phyloP scores from a whole-genome alignment of 2,113 vertebrate genomes.

The Anser brachyrhynchus region DNA sequence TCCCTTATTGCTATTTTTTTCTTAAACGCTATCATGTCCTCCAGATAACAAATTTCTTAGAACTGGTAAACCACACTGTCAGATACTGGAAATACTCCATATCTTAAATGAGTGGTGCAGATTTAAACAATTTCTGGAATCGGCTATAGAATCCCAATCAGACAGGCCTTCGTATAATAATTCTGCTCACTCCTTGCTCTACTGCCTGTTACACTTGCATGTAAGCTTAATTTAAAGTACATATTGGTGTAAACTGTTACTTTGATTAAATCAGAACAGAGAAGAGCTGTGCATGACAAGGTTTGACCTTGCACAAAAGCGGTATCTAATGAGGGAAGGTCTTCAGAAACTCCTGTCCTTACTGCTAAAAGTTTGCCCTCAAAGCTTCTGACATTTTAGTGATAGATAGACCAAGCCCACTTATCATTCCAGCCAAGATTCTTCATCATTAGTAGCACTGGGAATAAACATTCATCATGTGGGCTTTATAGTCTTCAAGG shows the following conservation, averaged over 20 bases:
- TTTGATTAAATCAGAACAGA: constrained; percentile 13
- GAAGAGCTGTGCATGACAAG: background rate
- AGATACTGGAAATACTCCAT: background rate
- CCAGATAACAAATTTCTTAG: background rate
- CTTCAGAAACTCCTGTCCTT: background rate
- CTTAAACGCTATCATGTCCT: background rate
- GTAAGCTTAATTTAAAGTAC: background rate
- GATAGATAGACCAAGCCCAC: background rate
- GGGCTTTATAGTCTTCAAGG: constrained; percentile 40
- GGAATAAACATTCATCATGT: constrained; percentile 37
- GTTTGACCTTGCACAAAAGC: background rate
- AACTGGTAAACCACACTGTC: background rate
- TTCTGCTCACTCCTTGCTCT: background rate
- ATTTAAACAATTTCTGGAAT: background rate
- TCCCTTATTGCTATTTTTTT: background rate
- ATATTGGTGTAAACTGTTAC: background rate
- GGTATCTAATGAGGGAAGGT: constrained; percentile 1
- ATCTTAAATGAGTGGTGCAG: background rate
- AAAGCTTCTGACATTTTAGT: constrained; percentile 22
- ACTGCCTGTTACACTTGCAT: background rate
- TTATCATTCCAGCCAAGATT: constrained; percentile 32
- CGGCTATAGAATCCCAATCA: background rate
- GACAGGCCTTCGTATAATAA: background rate
- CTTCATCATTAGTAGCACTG: constrained; percentile 6
- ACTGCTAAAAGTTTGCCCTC: background rate